Evolutionary conservation across 2,888 invertebrate species (phyloP).

Genomic region (Drosophila subsilvestris): DNA sequence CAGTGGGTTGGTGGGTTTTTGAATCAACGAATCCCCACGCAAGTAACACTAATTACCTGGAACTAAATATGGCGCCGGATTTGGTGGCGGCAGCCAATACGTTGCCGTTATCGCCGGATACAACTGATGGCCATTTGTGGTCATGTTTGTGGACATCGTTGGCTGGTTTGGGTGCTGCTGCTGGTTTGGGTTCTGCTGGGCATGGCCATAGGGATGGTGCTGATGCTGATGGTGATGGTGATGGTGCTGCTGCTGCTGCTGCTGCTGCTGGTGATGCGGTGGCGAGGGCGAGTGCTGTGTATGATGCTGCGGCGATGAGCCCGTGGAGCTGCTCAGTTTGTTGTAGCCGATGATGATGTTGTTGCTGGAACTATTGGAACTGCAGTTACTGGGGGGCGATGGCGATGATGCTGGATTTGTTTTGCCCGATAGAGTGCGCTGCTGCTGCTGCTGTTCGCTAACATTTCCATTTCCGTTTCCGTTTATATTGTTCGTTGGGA

Average conservation of each 20-base stretch:
- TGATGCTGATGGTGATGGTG: conserved; percentile 37
- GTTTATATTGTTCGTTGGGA: conserved; percentile 69
- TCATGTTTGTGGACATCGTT: conserved; percentile 66
- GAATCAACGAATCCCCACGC: conserved; percentile 27
- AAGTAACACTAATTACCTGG: conserved; percentile 88
- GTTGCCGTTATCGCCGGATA: conserved; percentile 93
- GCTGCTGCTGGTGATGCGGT: conserved; percentile 45
- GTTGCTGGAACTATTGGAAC: conserved; percentile 1
- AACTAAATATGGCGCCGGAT: conserved; percentile 91
- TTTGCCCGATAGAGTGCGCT: conserved; percentile 62
- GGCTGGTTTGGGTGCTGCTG: conserved; percentile 35
- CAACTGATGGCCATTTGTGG: conserved; percentile 78
- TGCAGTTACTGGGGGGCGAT: conserved; percentile 10
- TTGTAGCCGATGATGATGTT: conserved; percentile 16
- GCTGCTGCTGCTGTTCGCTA: conserved; percentile 53
- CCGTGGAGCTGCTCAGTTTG: conserved; percentile 34
- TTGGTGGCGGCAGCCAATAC: conserved; percentile 93
- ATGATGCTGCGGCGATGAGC: conserved; percentile 48
- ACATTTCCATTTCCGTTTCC: conserved; percentile 75
- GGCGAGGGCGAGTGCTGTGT: conserved; percentile 57
- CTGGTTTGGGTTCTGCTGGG: conserved; percentile 29
- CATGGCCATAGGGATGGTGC: conserved; percentile 33
- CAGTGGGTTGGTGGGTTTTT: not conserved
- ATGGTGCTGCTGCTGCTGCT: too few relatives aligned
- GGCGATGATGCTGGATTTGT: conserved; percentile 32